These are phyloP conservation scores for Apodemus speciosus DNA, from an alignment of 2,113 vertebrate genomes.

Conservation along the genomic window DNA sequence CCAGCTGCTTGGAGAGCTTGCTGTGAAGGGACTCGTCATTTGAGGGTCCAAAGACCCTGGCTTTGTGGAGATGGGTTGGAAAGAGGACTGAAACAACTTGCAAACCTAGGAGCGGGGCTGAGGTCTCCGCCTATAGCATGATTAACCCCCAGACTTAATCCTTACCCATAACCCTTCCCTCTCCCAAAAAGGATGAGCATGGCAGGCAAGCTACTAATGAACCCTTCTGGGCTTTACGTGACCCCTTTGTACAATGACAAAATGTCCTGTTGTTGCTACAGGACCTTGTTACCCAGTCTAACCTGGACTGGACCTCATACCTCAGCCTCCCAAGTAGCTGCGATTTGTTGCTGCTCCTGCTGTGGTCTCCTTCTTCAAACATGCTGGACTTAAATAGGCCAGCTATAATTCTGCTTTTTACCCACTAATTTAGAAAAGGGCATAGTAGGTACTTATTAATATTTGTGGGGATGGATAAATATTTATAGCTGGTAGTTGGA, in stretches of 20 bases:
- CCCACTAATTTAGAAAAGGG: neutral
- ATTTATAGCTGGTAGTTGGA: slow-evolving; percentile 5
- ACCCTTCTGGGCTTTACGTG: neutral
- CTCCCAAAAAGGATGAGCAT: neutral
- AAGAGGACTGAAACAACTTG: neutral
- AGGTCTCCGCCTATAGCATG: neutral
- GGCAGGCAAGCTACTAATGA: neutral
- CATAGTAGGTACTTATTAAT: slow-evolving; percentile 26
- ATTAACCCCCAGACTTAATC: neutral
- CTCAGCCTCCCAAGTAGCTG: neutral
- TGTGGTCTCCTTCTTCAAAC: neutral
- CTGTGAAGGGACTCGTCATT: neutral
- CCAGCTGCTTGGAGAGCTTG: neutral
- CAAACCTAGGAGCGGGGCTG: neutral
- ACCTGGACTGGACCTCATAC: neutral
- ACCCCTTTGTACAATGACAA: neutral
- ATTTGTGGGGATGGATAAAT: slow-evolving; percentile 28
- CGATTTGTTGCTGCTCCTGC: neutral
- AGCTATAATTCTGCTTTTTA: neutral
- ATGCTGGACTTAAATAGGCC: neutral
- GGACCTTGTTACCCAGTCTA: neutral
- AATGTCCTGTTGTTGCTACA: neutral
- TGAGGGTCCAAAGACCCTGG: neutral
- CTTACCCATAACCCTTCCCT: too few relatives aligned
- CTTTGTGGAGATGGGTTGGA: neutral